A percentile compares a stretch with the other conserved stretches of the same genome.
These are phyloP conservation scores for Miichthys miiuy DNA, from an alignment of 2,797 vertebrate species.

Conservation along the genomic window DNA sequence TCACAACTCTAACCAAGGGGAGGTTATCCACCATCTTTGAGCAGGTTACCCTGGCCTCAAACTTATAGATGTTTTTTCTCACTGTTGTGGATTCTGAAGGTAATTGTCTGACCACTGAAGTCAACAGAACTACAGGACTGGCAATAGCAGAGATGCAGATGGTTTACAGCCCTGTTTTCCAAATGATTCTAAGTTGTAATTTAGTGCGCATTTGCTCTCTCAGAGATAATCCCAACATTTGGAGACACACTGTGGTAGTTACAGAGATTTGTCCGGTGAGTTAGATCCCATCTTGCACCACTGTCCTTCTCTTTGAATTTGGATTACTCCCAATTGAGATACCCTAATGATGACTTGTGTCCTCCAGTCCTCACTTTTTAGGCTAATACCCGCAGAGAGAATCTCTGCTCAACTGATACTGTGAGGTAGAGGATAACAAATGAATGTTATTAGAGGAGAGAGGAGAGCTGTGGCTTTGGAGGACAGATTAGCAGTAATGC, in stretches of 20 bases:
- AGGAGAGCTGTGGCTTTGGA: conserved; percentile 62
- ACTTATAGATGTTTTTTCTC: not conserved
- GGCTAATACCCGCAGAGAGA: conserved; percentile 55
- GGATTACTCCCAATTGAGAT: conserved; percentile 69
- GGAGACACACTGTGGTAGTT: conserved; percentile 44
- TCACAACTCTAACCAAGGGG: not conserved
- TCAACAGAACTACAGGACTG: not conserved
- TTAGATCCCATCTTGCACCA: conserved; percentile 58
- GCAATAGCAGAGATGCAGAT: not conserved
- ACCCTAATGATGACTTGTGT: conserved; percentile 75
- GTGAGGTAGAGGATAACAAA: conserved; percentile 70
- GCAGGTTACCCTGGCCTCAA: not conserved
- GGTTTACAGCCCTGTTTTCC: not conserved
- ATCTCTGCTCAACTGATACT: conserved; percentile 46
- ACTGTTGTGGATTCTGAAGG: conserved; percentile 9
- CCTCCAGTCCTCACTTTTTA: conserved; percentile 56
- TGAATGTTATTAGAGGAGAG: conserved; percentile 71
- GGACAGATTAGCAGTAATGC: conserved; percentile 76
- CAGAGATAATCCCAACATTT: conserved; percentile 52
- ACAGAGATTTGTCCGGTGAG: conserved; percentile 56
- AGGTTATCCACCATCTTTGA: not conserved
- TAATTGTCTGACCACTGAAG: conserved; percentile 4
- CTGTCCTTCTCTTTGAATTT: conserved; percentile 67
- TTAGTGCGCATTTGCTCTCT: conserved; percentile 19
- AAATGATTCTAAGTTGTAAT: conserved; percentile 22